Conservation (phyloP, 2,113 vertebrate genomes). For the Ahaetulla prasina region DNA sequence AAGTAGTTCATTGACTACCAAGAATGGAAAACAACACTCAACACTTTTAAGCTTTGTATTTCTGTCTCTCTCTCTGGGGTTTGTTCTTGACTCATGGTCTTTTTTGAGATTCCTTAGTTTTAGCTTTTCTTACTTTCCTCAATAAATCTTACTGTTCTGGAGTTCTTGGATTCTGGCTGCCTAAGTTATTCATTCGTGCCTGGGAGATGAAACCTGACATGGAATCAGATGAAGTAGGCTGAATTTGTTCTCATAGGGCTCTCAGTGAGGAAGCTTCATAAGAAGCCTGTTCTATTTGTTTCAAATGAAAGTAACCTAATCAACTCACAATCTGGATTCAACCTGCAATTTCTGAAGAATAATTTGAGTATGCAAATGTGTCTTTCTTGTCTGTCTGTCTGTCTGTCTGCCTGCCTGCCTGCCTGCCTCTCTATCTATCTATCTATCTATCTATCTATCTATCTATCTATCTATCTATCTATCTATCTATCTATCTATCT, state of each 20-base stretch:
- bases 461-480: too few species aligned
- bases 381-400: too few species aligned
- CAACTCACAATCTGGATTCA: not conserved
- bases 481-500: too few species aligned
- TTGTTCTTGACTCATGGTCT: not conserved
- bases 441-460: too few species aligned
- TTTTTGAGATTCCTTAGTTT: not conserved
- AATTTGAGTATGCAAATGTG: not conserved
- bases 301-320: not conserved
- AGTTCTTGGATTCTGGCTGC: not conserved
- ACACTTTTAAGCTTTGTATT: not conserved
- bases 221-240: not conserved
- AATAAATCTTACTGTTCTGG: not conserved
- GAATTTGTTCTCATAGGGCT: not conserved
- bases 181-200: not conserved
- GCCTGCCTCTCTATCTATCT: too few species aligned
- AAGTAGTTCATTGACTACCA: not conserved
- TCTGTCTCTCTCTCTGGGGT: not conserved
- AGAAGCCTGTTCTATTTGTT: not conserved
- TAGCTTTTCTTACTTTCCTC: not conserved
- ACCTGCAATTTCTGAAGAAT: not conserved
- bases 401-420: too few species aligned
- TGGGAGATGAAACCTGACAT: not conserved
- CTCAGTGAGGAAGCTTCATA: not conserved
- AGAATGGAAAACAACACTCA: not conserved